Evolutionary conservation across 2,888 invertebrate genomes (phyloP).

Genomic region (Willowsia nigromaculata): DNA sequence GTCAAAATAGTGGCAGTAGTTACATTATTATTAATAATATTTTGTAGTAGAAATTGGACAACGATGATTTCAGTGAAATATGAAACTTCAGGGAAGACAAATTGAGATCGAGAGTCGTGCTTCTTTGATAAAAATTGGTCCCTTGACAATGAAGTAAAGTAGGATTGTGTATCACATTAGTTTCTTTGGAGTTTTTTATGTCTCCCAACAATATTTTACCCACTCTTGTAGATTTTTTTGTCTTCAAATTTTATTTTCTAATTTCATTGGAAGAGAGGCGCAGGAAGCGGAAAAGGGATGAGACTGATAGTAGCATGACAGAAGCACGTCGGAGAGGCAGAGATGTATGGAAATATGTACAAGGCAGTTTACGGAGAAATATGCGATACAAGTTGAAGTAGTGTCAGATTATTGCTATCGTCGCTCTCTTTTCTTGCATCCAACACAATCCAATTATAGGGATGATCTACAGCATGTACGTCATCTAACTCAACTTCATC

Average conservation of each 20-base stretch:
- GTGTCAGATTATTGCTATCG: background rate
- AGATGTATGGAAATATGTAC: background rate
- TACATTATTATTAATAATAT: no score
- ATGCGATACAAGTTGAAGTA: background rate
- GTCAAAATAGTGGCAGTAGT: no score
- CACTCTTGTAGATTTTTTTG: background rate
- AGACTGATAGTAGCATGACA: conserved; percentile 10
- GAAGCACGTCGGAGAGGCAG: background rate
- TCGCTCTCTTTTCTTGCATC: background rate
- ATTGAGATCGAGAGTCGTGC: background rate
- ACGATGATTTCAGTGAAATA: no score
- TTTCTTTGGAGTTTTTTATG: no score
- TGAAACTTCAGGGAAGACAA: background rate
- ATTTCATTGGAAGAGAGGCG: background rate
- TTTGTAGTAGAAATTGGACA: no score
- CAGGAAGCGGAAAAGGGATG: conserved; percentile 42
- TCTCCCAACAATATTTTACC: no score
- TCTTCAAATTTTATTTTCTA: background rate
- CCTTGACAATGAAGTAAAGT: background rate
- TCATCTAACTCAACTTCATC: background rate
- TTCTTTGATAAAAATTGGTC: conserved; percentile 8
- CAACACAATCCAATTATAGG: conserved; percentile 6
- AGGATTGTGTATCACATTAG: background rate
- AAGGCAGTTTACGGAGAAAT: background rate
- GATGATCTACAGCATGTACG: background rate